Evolutionary conservation across 2,797 vertebrate genomes (phyloP), one percentile per base, ranked within the genome.

Genomic region (Falco peregrinus): DNA sequence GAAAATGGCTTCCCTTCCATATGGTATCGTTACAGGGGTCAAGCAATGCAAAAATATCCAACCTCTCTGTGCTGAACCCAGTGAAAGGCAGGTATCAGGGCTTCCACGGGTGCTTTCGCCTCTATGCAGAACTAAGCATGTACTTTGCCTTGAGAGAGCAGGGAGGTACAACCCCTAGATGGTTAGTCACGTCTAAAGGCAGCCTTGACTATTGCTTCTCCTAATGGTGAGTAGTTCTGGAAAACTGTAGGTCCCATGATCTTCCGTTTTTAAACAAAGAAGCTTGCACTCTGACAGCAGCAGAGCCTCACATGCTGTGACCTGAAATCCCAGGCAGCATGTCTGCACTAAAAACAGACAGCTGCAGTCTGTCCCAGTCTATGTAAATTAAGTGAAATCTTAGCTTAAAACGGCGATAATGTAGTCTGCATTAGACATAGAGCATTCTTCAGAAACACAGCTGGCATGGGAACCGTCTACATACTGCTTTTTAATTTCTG

Each of bases 341-440:
- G 7, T 43, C 75, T 87, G 78, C 2, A 0, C 39, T 59, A 4
- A 68, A 53, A 65, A 8, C 69, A 85, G 70, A 26, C 67, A 88
- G 69, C 85, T 93, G 87, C 11, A 4, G 29, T 48, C 79, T 83
- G 37, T n/a, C 87, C 87, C 78, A 57, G 68, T 28, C 57, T 81
- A 18, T 76, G 86, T 43, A 92, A 93, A 93, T 91, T 51, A 86
- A 88, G 80, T 26, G 47, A 84, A 94, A 69, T 90, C 51, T 90
- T 87, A 45, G 50, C 59, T 82, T 88, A 45, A 90, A 94, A 88
- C 35, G 59, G 54, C 2, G 11, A 76, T 84, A 84, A 71, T 33
- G 56, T 82, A 63, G 33, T 76, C 67, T 91, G 17, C 3, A 10
- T 87, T 60, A 93, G 84, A 39, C 31, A 64, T 68, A 94, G 84